Base-by-base conservation (phyloP, 2,888 invertebrate genomes). In the Trissoscelio sp. region DNA sequence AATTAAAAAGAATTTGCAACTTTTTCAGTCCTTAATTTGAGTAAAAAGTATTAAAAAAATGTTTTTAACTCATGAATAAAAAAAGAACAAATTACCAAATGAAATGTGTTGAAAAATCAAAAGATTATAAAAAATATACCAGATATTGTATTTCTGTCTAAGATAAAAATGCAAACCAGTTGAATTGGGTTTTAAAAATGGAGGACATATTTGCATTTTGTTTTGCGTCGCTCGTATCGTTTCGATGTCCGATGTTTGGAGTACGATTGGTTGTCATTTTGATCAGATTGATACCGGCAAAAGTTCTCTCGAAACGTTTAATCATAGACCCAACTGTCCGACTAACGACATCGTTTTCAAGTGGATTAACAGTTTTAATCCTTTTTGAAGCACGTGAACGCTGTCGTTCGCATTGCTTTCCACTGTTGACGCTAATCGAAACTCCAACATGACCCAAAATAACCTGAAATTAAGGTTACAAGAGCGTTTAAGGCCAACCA, bases 281-380 rank as follows among this genome's bases (percentile, higher is more conserved):
- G 67, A 75, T 67, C 42, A 39, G 42, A 66, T 74, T 66, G 64
- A 57, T 57, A 34, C 37, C 20, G 7, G 51, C 39, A 12, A 57
- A 75, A 66, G 57, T 74, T 57, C 39, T 22, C 70, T 31, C 55
- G 64, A 46, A 70, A 22, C 64, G 58, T 78, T 78, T 64, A 78
- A 70, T 70, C 66, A 39, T 51, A 58, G 42, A 51, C 48, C 12
- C 48, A 58, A 67, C 58, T 60, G 73, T 37, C 55, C 46, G 37
- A 9, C 60, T 67, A 79, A 79, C 79, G 73, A 73, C 67, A 53
- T 67, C 67, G 67, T 73, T 73, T 79, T 79, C 67, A 73, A 79
- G 73, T 67, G 67, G 79, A 73, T 79, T 53, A 79, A 60, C 67
- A 53, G 60, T 73, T 79, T 79, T 79, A 79, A 79, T 73, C 67